These are phyloP conservation scores for Leistus spinibarbis DNA, from an alignment of 2,888 invertebrate genomes.

Conservation along the genomic window DNA sequence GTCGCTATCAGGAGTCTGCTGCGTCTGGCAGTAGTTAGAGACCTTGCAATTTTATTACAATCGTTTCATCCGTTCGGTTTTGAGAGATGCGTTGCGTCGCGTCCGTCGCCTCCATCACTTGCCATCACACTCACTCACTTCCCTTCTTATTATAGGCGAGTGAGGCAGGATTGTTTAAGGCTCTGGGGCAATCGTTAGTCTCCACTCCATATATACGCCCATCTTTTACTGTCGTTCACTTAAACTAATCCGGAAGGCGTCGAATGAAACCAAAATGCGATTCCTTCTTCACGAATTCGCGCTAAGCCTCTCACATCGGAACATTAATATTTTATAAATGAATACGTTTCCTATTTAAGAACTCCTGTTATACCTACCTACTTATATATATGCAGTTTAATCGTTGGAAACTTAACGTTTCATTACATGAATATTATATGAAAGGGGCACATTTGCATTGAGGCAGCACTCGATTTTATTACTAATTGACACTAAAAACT, in stretches of 20 bases:
- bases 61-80: conserved; percentile 46
- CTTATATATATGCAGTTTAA: background rate
- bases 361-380: no score
- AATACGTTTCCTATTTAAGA: background rate
- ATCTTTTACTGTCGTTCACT: conserved; percentile 23
- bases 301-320: background rate
- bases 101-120: conserved; percentile 8
- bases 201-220: conserved; percentile 21
- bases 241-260: conserved; percentile 31
- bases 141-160: conserved; percentile 9
- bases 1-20: conserved; percentile 47
- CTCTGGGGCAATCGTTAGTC: conserved; percentile 32
- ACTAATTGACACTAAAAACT: no score
- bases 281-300: background rate
- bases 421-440: background rate
- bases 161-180: conserved; percentile 2
- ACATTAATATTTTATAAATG: background rate
- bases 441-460: no score
- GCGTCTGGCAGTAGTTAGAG: conserved; percentile 46
- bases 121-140: conserved; percentile 13
- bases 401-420: background rate
- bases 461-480: no score
- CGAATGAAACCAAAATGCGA: conserved; percentile 18
- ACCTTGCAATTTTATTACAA: conserved; percentile 49
- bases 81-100: conserved; percentile 41